Conservation (phyloP, 1,140 invertebrate genomes). For the Telenomus remus region DNA sequence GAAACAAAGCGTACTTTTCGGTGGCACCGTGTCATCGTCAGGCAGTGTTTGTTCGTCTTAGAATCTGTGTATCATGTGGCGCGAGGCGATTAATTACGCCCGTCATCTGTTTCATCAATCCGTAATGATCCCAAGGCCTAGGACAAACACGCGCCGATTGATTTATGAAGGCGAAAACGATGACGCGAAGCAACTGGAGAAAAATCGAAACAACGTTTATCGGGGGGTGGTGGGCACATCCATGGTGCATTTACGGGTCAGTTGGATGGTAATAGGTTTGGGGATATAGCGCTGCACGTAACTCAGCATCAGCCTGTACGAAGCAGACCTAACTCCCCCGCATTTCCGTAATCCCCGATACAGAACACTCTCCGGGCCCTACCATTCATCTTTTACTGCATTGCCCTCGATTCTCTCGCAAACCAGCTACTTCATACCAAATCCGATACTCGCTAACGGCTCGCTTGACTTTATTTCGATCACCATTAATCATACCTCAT, state of each 20-base stretch:
- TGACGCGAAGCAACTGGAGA: constrained; percentile 39
- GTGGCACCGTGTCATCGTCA: neutral
- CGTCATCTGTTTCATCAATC: constrained; percentile 36
- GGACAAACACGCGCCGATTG: constrained; percentile 31
- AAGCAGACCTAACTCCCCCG: constrained; percentile 55
- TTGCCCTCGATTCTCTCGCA: constrained; percentile 51
- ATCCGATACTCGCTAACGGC: constrained; percentile 26
- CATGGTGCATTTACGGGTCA: constrained; percentile 62
- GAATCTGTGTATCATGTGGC: neutral
- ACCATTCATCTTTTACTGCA: constrained; percentile 63
- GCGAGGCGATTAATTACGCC: constrained; percentile 22
- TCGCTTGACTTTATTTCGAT: constrained; percentile 32
- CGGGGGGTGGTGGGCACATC: constrained; percentile 15
- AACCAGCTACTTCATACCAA: constrained; percentile 45
- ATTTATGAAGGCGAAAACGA: constrained; percentile 46
- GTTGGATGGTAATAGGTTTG: constrained; percentile 64
- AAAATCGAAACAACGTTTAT: constrained; percentile 47
- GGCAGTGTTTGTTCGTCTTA: constrained; percentile 16
- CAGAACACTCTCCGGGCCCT: constrained; percentile 60
- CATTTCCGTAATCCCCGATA: constrained; percentile 66
- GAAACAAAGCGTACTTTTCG: neutral
- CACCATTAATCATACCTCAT: constrained; percentile 31
- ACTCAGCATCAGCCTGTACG: constrained; percentile 67
- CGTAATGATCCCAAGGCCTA: constrained; percentile 31
- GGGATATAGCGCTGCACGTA: constrained; percentile 68